A percentile compares a stretch with the other conserved stretches of the same genome.
Conservation (phyloP, 2,113 vertebrate genomes). For the Lophotis ruficrista region DNA sequence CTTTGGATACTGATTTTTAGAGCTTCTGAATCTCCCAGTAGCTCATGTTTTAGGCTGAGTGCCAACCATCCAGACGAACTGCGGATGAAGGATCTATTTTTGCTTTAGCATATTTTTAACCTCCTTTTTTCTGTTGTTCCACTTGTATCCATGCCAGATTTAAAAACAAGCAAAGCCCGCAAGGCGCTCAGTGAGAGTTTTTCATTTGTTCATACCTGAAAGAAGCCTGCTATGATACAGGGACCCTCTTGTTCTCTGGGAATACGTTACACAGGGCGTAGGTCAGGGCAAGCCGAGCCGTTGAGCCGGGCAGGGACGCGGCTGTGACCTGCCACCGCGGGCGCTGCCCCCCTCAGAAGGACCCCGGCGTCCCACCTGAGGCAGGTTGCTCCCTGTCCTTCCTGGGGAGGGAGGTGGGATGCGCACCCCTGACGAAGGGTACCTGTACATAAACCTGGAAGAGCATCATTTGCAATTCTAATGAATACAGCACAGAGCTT, state of each 20-base stretch:
- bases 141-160: not conserved
- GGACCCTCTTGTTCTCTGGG: not conserved
- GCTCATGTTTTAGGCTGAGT: not conserved
- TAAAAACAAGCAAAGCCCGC: slow-evolving; percentile 10
- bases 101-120: slow-evolving; percentile 44
- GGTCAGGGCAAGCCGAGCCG: not conserved
- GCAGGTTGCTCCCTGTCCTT: not conserved
- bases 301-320: fast-evolving
- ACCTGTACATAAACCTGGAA: not conserved
- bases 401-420: not conserved
- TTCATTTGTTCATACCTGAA: not conserved
- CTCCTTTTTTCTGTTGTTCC: not conserved
- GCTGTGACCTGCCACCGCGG: not conserved
- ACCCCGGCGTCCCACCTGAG: not conserved
- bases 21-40: not conserved
- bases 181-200: not conserved
- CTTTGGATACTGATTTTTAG: not conserved
- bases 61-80: slow-evolving; percentile 38
- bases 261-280: not conserved
- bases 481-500: not conserved
- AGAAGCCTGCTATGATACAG: not conserved
- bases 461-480: not conserved
- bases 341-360: not conserved
- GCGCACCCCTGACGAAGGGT: not conserved
- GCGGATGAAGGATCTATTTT: slow-evolving; percentile 48